Conservation (phyloP, 2,888 invertebrate genomes). For the Steromphala cineraria region DNA sequence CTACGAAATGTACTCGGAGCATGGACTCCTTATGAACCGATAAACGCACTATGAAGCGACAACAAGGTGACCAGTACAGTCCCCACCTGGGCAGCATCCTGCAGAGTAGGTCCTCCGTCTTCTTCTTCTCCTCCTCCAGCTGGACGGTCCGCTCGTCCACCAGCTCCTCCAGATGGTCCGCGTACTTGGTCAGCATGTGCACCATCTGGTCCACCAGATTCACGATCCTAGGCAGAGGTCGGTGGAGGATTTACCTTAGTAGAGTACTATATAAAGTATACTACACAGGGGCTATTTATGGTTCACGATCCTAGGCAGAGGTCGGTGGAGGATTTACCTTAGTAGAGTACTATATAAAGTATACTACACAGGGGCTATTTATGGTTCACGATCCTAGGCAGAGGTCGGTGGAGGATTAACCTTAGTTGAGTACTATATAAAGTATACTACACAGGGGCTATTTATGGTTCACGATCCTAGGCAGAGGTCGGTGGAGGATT, state of each 20-base stretch:
- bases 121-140: slow-evolving; percentile 66
- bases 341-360: not conserved
- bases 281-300: too few relatives aligned
- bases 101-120: slow-evolving; percentile 66
- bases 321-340: slow-evolving; percentile 11
- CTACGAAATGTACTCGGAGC: too few relatives aligned
- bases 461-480: slow-evolving; percentile 56
- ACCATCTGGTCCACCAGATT: slow-evolving; percentile 85
- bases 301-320: slow-evolving; percentile 51
- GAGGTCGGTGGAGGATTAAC: slow-evolving; percentile 20
- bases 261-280: not conserved
- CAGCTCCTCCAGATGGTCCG: slow-evolving; percentile 65
- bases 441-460: too few relatives aligned
- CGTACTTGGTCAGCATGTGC: slow-evolving; percentile 77
- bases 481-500: slow-evolving; percentile 22
- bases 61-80: too few relatives aligned
- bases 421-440: not conserved
- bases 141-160: slow-evolving; percentile 60
- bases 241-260: not conserved
- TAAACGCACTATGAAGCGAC: too few relatives aligned
- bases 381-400: slow-evolving; percentile 53
- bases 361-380: too few relatives aligned
- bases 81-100: slow-evolving; percentile 65
- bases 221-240: slow-evolving; percentile 43
- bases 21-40: too few relatives aligned